These are phyloP conservation scores for Drosophila arawakana DNA, from an alignment of 1,140 invertebrate genomes.

Conservation along the genomic window DNA sequence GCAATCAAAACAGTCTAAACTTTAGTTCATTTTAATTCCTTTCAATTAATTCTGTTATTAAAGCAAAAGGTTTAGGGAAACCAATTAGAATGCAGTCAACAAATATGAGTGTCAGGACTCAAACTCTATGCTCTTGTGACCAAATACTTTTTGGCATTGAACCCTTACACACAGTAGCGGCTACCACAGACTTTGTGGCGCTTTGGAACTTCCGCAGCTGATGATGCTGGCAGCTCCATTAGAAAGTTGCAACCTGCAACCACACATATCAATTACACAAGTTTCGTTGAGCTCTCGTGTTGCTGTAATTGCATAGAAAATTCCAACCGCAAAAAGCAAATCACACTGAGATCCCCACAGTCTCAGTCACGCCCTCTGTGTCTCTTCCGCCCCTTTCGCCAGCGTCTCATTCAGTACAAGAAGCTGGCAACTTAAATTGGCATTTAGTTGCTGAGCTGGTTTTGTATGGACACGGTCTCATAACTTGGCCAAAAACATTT, in stretches of 20 bases:
- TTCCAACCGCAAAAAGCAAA: constrained; percentile 47
- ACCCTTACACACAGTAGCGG: not conserved
- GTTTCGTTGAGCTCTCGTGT: constrained; percentile 50
- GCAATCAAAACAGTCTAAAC: not conserved
- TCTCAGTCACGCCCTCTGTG: not conserved
- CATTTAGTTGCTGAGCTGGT: constrained; percentile 53
- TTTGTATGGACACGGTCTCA: constrained; percentile 45
- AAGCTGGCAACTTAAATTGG: constrained; percentile 44
- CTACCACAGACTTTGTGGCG: constrained; percentile 54
- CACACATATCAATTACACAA: constrained; percentile 80
- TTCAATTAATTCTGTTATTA: not conserved
- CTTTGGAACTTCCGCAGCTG: constrained; percentile 40
- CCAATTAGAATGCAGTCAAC: constrained; percentile 35
- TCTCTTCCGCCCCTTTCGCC: no score
- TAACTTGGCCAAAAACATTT: constrained; percentile 65
- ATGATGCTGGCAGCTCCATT: constrained; percentile 56
- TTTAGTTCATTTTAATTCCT: not conserved
- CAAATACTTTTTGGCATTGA: constrained; percentile 34
- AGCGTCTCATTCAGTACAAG: not conserved
- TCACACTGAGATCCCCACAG: constrained; percentile 8
- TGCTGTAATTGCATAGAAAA: constrained; percentile 67
- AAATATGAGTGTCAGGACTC: constrained; percentile 31
- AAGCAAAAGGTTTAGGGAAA: not conserved
- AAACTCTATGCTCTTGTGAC: constrained; percentile 19
- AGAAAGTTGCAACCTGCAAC: constrained; percentile 59